These are phyloP conservation scores for Aplodontia rufa DNA, from an alignment of 2,113 vertebrate genomes.

Conservation along the genomic window DNA sequence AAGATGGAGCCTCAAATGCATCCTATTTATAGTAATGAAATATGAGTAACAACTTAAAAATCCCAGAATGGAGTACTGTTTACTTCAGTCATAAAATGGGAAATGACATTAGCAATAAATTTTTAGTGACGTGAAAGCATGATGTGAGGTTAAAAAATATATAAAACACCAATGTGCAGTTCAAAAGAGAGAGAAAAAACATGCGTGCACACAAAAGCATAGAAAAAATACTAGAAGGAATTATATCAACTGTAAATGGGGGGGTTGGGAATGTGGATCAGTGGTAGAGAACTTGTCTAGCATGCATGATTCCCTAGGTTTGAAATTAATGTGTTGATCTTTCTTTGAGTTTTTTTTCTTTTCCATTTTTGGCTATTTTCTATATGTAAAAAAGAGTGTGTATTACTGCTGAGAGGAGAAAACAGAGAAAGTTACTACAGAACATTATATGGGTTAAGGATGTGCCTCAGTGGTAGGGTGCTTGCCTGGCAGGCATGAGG, in stretches of 20 bases:
- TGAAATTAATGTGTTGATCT: not conserved
- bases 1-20: not conserved
- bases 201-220: not conserved
- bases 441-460: not conserved
- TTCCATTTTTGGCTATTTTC: not conserved
- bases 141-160: not conserved
- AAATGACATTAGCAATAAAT: constrained; percentile 7
- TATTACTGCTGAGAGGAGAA: not conserved
- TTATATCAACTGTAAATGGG: not conserved
- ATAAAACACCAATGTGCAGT: not conserved
- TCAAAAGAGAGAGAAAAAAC: not conserved
- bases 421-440: not conserved
- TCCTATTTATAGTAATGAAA: not conserved
- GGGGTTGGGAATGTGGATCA: not conserved
- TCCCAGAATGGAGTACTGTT: not conserved
- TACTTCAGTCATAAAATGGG: not conserved
- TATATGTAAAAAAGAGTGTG: not conserved
- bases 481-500: too few species aligned
- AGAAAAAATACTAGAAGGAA: not conserved
- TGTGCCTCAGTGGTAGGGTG: too few species aligned
- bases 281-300: not conserved
- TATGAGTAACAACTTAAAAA: not conserved
- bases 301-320: not conserved
- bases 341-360: not conserved
- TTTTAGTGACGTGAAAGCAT: not conserved